Base-by-base conservation (phyloP, 2,797 vertebrate genomes). In the Epinephelus malabaricus region DNA sequence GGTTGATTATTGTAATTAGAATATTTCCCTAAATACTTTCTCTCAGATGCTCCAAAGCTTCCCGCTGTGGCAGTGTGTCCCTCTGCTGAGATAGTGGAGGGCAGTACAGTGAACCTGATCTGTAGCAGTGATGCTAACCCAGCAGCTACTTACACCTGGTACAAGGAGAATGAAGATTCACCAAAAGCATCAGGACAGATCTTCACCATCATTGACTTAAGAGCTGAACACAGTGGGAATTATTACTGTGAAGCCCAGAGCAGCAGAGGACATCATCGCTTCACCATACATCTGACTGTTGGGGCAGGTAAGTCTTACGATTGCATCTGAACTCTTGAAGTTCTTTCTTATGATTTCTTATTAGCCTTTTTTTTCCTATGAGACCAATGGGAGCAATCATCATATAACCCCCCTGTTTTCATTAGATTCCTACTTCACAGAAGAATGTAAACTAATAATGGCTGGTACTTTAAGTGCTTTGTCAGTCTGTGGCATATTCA, bases 191-290 rank as follows among this genome's bases (percentile, higher is more conserved):
- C 47, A 49, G 47, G 47, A 49, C 47, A 49, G 47, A 49, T 49
- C 47, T 8, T 49, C 17, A 8, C 2, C 47, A 49, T 49, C 17
- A 0, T 18, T 49, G 18, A 49, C 47, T 49, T 49, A 1, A 49
- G 18, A 49, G 47, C 47, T 19, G 47, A 49, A 19, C 47, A 19
- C 47, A 49, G 47, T 18, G 89, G 85, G 45, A 34, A 46, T 34
- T 90, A 87, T 54, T 79, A 65, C 53, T 90, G 87, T 65, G 27
- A 73, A 49, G 83, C 58, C 18, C 12, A 12, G 59, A 90, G 89
- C 68, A 47, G 5, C 8, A 65, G 45, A 30, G 87, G 87, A 60
- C 6, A 17, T 1, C 17, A 6, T 3, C 53, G 21, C 6, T 64
- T 69, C 17, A 64, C 63, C 43, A 11, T 73, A 27, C 17, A 61